A percentile compares a stretch with the other conserved stretches of the same genome.
Evolutionary conservation across 2,888 invertebrate species (phyloP).

Genomic region (Molorchus minor): DNA sequence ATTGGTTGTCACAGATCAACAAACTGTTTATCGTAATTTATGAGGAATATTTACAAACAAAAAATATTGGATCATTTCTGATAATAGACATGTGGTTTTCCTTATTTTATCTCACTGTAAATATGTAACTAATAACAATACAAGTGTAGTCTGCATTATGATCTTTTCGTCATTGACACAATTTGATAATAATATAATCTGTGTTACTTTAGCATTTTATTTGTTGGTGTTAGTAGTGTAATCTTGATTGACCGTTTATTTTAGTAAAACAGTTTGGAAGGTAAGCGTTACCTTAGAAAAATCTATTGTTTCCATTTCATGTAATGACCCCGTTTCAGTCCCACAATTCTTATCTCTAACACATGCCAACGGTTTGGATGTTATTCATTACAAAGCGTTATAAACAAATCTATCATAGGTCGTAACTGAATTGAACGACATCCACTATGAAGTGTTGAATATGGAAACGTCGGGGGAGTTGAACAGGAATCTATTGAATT

Average conservation of each 20-base stretch:
- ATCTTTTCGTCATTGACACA: too few species aligned
- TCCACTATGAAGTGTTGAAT: constrained; percentile 78
- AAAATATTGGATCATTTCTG: constrained; percentile 57
- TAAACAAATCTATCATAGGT: constrained; percentile 59
- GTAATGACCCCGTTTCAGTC: not conserved
- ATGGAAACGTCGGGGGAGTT: constrained; percentile 83
- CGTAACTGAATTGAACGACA: constrained; percentile 70
- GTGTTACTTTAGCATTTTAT: too few species aligned
- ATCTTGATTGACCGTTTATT: too few species aligned
- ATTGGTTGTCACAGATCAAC: not conserved
- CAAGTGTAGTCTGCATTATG: too few species aligned
- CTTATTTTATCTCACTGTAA: not conserved
- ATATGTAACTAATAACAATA: too few species aligned
- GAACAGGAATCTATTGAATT: constrained; percentile 76
- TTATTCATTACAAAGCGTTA: too few species aligned
- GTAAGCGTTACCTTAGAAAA: too few species aligned
- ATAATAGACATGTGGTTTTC: constrained; percentile 38
- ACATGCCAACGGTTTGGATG: not conserved
- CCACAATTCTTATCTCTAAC: not conserved
- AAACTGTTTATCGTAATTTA: constrained; percentile 45
- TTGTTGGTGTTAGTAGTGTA: too few species aligned
- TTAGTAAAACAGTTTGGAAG: too few species aligned
- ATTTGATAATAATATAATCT: too few species aligned
- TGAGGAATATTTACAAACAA: constrained; percentile 62
- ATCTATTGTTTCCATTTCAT: too few species aligned